Conservation (phyloP, 1,140 invertebrate species). For the Drosophila arizonae region DNA sequence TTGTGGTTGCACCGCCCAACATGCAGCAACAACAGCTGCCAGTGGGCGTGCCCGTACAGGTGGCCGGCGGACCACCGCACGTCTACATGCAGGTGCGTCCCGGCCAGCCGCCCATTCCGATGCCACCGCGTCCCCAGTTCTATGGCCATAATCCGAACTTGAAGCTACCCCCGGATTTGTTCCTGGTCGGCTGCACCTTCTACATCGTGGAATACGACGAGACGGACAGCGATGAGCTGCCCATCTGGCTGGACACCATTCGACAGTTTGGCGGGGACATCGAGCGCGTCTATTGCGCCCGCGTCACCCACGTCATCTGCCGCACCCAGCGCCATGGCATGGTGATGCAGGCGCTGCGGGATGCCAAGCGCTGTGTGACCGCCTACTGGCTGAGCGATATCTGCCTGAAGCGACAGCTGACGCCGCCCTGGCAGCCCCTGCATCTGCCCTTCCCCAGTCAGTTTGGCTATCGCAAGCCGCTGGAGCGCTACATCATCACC, state of each 20-base stretch:
- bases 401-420: conserved; percentile 90
- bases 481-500: conserved; percentile 88
- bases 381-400: conserved; percentile 97
- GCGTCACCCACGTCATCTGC: conserved; percentile 96
- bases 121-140: conserved; percentile 87
- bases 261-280: conserved; percentile 95
- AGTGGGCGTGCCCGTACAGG: conserved; percentile 53
- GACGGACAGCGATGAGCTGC: conserved; percentile 85
- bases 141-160: conserved; percentile 94
- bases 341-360: conserved; percentile 92
- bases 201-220: conserved; percentile 90
- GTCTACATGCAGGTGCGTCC: conserved; percentile 72
- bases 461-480: conserved; percentile 87
- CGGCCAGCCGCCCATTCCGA: conserved; percentile 81
- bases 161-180: conserved; percentile 93
- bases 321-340: conserved; percentile 94
- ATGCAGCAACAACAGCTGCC: conserved; percentile 58
- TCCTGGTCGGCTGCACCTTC: conserved; percentile 96
- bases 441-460: conserved; percentile 95
- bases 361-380: conserved; percentile 92
- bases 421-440: conserved; percentile 95
- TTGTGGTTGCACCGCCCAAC: conserved; percentile 60
- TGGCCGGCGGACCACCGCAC: conserved; percentile 60
- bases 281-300: conserved; percentile 90
- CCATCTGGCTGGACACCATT: conserved; percentile 92